Evolutionary conservation across 2,113 vertebrate species (phyloP).

Genomic region (Prunella himalayana): DNA sequence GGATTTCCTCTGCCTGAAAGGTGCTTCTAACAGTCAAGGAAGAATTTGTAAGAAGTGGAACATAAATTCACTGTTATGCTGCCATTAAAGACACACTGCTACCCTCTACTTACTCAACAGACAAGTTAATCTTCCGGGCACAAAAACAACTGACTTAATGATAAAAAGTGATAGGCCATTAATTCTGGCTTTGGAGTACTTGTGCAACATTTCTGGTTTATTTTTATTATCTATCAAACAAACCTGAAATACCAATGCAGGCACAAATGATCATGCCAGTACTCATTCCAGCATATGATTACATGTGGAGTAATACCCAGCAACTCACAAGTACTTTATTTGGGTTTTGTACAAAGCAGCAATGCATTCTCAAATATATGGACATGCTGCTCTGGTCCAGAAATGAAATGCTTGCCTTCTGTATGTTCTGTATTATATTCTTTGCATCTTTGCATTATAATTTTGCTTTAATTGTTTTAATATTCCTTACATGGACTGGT

Average conservation of each 20-base stretch:
- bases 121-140: not conserved
- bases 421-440: not conserved
- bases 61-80: not conserved
- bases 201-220: not conserved
- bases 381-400: not conserved
- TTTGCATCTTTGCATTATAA: not conserved
- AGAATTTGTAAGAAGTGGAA: not conserved
- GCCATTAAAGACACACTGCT: not conserved
- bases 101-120: not conserved
- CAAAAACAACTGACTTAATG: not conserved
- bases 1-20: not conserved
- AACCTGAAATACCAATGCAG: not conserved
- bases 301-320: not conserved
- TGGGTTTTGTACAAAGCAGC: not conserved
- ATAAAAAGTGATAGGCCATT: not conserved
- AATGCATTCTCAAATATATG: not conserved
- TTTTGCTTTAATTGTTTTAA: not conserved
- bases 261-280: not conserved
- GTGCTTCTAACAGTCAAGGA: not conserved
- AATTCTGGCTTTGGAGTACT: not conserved
- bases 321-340: not conserved
- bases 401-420: not conserved
- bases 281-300: not conserved
- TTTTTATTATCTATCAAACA: not conserved
- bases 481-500: not conserved